These are phyloP conservation scores for Watsonalla binaria DNA, from an alignment of 2,888 invertebrate genomes.

Conservation along the genomic window DNA sequence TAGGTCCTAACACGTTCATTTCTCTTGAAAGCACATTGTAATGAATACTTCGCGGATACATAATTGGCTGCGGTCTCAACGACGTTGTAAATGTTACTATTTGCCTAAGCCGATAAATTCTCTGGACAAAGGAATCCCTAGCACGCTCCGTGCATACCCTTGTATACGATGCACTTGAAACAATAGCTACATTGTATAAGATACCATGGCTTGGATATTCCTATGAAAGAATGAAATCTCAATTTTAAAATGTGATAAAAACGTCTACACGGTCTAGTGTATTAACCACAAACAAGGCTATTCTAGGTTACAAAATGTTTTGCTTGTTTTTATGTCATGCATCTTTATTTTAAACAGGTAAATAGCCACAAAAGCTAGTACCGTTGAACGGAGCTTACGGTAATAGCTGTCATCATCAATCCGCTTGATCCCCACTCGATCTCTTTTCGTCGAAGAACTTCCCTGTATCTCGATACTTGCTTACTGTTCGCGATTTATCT, in stretches of 20 bases:
- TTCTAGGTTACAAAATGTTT: constrained; percentile 36
- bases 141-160: constrained; percentile 13
- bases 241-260: constrained; percentile 2
- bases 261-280: constrained; percentile 23
- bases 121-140: constrained; percentile 11
- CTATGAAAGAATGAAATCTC: too few relatives aligned
- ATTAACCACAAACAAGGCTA: constrained; percentile 35
- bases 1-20: constrained; percentile 52
- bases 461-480: constrained; percentile 33
- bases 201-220: constrained; percentile 4
- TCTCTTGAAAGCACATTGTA: constrained; percentile 51
- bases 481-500: constrained; percentile 30
- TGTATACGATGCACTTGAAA: constrained; percentile 23
- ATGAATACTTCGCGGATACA: constrained; percentile 58
- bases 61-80: constrained; percentile 52
- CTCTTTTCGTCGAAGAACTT: constrained; percentile 55
- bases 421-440: constrained; percentile 36
- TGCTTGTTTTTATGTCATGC: constrained; percentile 37
- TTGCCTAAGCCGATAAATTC: constrained; percentile 33
- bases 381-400: constrained; percentile 61
- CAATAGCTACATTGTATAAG: constrained; percentile 27
- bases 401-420: constrained; percentile 48
- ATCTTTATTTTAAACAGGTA: constrained; percentile 27
- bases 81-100: constrained; percentile 42
- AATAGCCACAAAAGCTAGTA: constrained; percentile 50